These are phyloP conservation scores for Petrocephalus schoutedeni DNA, from an alignment of 2,797 vertebrate species.

Conservation along the genomic window DNA sequence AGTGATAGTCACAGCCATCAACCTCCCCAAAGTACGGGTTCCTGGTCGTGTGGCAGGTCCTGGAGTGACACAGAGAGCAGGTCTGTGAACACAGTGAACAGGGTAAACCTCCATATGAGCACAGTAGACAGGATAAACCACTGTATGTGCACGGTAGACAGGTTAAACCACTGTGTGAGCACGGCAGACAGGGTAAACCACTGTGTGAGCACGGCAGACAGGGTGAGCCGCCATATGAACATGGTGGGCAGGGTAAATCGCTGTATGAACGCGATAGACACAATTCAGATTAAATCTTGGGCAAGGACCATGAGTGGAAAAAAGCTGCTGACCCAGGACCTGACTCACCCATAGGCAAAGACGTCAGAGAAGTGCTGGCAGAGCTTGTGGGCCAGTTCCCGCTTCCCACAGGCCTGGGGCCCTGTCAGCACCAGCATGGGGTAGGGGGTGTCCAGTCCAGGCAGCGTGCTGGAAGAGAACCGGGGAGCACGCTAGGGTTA, in stretches of 20 bases:
- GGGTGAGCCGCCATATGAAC: background rate
- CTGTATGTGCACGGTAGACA: background rate
- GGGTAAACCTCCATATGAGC: background rate
- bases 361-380: conserved; percentile 75
- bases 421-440: conserved; percentile 84
- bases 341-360: conserved; percentile 80
- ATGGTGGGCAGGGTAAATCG: background rate
- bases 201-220: background rate
- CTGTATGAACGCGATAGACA: background rate
- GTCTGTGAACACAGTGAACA: background rate
- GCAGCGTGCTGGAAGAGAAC: conserved; percentile 67
- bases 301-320: background rate
- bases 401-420: conserved; percentile 78
- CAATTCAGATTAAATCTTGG: background rate
- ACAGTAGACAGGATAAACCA: background rate
- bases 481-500: conserved; percentile 12
- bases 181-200: background rate
- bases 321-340: background rate
- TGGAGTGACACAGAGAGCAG: conserved; percentile 41
- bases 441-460: conserved; percentile 68
- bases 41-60: conserved; percentile 84
- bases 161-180: background rate
- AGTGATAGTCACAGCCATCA: conserved; percentile 81
- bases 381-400: conserved; percentile 76
- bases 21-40: conserved; percentile 77